Base-by-base conservation (phyloP, 2,797 vertebrate species). In the Mionectes olivaceus region DNA sequence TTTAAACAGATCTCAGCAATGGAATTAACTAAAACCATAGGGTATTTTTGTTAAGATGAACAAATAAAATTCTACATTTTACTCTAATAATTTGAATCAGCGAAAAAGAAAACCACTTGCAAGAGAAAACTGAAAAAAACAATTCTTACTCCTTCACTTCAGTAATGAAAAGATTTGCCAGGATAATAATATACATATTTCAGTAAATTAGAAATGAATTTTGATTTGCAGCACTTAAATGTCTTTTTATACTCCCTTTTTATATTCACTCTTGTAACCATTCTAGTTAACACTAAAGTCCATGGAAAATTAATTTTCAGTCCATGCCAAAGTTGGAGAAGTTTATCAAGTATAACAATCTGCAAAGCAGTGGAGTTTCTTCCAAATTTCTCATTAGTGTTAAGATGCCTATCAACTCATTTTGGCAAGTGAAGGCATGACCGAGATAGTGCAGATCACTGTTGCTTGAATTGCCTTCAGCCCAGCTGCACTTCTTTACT, bases 291-390 rank as follows among this genome's bases (percentile, higher is more conserved):
- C 23, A 24, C 27, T 57, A 19, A 83, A 41, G 15, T 74, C 85
- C 53, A 35, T 64, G 41, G 46, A 90, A 95, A 95, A 91, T 75
- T 87, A 88, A 39, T 93, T 95, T 93, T 80, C 44, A 68, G 44
- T 75, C 52, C 28, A 43, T 2, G 5, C 28, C 46, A 59, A 68
- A 89, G 28, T 47, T 76, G 76, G 52, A 41, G 56, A 63, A 83
- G 59, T 89, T 74, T 89, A 82, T 89, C 32, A 76, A 89, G 52
- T 30, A 33, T 46, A 70, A 23, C n/a, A 56, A 44, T 69, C 67
- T 84, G 30, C 8, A 3, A 75, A 76, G 47, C 33, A 50, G 35
- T 21, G 69, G 74, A 76, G 23, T 15, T 73, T 75, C 77, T 84
- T 59, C 90, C 52, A 7, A 61, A 69, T 68, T 78, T 94, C 80